Conservation (phyloP, 1,140 invertebrate genomes). For the Conopomorpha cramerella region DNA sequence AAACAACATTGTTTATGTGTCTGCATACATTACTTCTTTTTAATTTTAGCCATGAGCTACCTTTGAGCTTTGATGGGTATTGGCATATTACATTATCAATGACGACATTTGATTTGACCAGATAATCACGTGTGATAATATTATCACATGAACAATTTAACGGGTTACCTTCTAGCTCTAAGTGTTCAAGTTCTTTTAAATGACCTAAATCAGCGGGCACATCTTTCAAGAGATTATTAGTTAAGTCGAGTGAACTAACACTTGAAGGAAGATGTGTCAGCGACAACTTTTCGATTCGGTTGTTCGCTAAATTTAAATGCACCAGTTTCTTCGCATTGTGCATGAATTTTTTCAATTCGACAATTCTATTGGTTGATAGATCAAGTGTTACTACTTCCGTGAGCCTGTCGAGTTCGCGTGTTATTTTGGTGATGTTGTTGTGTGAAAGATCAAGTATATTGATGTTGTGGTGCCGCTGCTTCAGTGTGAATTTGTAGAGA, state of each 20-base stretch:
- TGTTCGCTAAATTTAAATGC: slow-evolving; percentile 62
- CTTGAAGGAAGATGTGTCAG: slow-evolving; percentile 60
- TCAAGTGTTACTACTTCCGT: slow-evolving; percentile 62
- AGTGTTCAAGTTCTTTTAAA: slow-evolving; percentile 56
- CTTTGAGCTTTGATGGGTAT: slow-evolving; percentile 49
- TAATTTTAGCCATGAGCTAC: slow-evolving; percentile 59
- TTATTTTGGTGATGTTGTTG: slow-evolving; percentile 59
- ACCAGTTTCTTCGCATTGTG: slow-evolving; percentile 61
- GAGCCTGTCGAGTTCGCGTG: slow-evolving; percentile 57
- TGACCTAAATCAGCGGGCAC: slow-evolving; percentile 60
- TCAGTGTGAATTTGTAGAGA: slow-evolving; percentile 48
- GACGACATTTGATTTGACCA: slow-evolving; percentile 53
- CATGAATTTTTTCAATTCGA: slow-evolving; percentile 59
- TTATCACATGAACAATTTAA: slow-evolving; percentile 66
- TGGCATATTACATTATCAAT: slow-evolving; percentile 62
- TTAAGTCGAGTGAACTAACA: slow-evolving; percentile 65
- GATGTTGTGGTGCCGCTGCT: slow-evolving; percentile 55
- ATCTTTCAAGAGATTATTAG: slow-evolving; percentile 62
- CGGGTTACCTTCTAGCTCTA: slow-evolving; percentile 63
- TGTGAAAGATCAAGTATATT: slow-evolving; percentile 64
- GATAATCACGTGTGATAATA: slow-evolving; percentile 57
- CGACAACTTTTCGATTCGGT: slow-evolving; percentile 57
- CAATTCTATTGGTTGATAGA: slow-evolving; percentile 62
- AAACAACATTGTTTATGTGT: slow-evolving; percentile 30
- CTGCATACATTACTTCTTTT: slow-evolving; percentile 61